Evolutionary conservation across 2,113 vertebrate genomes (phyloP), one percentile per base, ranked within the genome.

Genomic region (Sinocyclocheilus rhinocerous): DNA sequence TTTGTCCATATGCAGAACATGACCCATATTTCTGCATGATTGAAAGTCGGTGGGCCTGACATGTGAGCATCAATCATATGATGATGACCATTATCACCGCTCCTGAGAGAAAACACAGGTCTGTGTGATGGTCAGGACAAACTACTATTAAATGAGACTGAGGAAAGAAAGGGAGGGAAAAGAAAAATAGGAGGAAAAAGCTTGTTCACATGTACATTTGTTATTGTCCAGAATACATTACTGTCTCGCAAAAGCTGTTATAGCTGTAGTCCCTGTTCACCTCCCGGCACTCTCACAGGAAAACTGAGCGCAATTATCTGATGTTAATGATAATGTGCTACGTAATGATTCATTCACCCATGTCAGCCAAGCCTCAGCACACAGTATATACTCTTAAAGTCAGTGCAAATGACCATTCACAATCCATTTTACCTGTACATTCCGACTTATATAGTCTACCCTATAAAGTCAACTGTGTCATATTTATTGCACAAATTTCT

Each of bases 21-120:
- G 45, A 81, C 76, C 77, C 16, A 52, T 80, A 57, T 83, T 83
- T 86, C 80, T 86, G 85, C 72, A 76, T 77, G 85, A 48, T 61
- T 86, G 72, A 45, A 63, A 83, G 45, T 76, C 45, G 26, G 45
- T 36, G 22, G 42, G 16, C 67, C 55, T 73, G 83, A 87, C 9
- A 81, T 72, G 57, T 70, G 82, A 72, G 67, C 76, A 75, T 29
- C 24, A 75, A 36, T 78, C 52, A 73, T 67, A 45, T 16, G 42
- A 87, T 81, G 67, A 79, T 11, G 5, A 16, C 29, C 76, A 20
- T 85, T 72, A 78, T 83, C 50, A 4, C 5, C 11, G 4, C 52
- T 75, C 39, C 20, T 36, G 26, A 45, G 86, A 72, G 86, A 36
- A 76, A 76, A 72, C 86, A 33, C 70, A 76, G 57, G 80, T 55